Conservation (phyloP, 2,797 vertebrate genomes). For the Acrossocheilus wenchowensis region DNA sequence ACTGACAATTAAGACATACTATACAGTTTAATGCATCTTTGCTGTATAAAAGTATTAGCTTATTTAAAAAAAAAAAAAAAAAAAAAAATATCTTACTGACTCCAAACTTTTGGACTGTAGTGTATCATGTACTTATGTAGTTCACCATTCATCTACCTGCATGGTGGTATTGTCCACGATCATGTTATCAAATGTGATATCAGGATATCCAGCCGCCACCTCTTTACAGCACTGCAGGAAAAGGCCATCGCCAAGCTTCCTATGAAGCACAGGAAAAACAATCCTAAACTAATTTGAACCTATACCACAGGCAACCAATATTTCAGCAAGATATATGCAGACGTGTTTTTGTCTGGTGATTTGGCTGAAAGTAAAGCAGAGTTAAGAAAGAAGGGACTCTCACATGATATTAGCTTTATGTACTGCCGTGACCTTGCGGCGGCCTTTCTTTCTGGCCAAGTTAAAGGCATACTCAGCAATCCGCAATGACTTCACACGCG, state of each 20-base stretch:
- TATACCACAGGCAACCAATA: neutral
- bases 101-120: neutral
- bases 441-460: constrained; percentile 79
- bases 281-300: neutral
- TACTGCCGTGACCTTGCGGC: constrained; percentile 82
- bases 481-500: constrained; percentile 80
- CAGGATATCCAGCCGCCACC: constrained; percentile 82
- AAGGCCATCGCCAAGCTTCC: constrained; percentile 87
- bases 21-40: neutral
- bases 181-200: constrained; percentile 85
- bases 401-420: constrained; percentile 93
- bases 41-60: neutral
- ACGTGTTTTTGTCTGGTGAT: neutral
- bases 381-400: constrained; percentile 18
- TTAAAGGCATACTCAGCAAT: constrained; percentile 87
- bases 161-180: constrained; percentile 90
- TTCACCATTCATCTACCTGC: constrained; percentile 75
- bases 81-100: neutral
- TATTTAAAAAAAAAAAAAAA: neutral
- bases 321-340: neutral
- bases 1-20: too few relatives aligned
- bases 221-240: constrained; percentile 88
- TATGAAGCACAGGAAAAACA: constrained; percentile 58
- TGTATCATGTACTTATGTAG: neutral
- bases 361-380: neutral